Evolutionary conservation across 2,113 vertebrate species (phyloP), one percentile per base, ranked within the genome.

Genomic region (Oceanodroma tethys): DNA sequence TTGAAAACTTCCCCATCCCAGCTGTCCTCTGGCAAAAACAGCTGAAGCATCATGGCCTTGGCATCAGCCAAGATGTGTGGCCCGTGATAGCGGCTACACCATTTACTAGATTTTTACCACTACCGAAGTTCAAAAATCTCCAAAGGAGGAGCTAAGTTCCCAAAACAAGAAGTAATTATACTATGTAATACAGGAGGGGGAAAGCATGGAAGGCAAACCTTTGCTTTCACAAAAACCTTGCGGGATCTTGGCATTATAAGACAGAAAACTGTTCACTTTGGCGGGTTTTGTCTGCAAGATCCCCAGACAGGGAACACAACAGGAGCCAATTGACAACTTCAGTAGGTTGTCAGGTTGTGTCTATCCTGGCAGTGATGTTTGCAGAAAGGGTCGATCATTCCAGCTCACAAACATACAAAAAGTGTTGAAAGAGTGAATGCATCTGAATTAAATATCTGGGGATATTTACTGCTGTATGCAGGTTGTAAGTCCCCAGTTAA

Each of bases 1-100:
- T 76, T 74, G 30, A 58, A 70, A 63, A 30, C 20, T 42, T 58
- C 43, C 30, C 63, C 20, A 16, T 36, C 16, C 22, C 43, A 29
- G 0, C 47, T 29, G 6, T 36, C 34, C 25, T 66, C 36, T 63
- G 81, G 25, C 16, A 67, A 58, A n/a, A 83, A 16, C 14, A 29
- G 18, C 2, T 72, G 36, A 21, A 68, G 14, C 34, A 34, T 42
- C 34, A 29, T 10, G 32, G 53, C 27, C 22, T 53, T 52, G 48
- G 45, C 48, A 80, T 45, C 38, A 62, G 71, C 26, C 9, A 21
- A 56, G n/a, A 36, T 19, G 7, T 36, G 36, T 55, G n/a, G 8
- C 40, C 52, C 1, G 0, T 53, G 32, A 23, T 2, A 23, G 15
- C 0, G 1, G 22, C 11, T n/a, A 23, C 45, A 52, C 2, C 11